Base-by-base conservation (phyloP, 2,888 invertebrate genomes). In the Xanthorhoe spadicearia region DNA sequence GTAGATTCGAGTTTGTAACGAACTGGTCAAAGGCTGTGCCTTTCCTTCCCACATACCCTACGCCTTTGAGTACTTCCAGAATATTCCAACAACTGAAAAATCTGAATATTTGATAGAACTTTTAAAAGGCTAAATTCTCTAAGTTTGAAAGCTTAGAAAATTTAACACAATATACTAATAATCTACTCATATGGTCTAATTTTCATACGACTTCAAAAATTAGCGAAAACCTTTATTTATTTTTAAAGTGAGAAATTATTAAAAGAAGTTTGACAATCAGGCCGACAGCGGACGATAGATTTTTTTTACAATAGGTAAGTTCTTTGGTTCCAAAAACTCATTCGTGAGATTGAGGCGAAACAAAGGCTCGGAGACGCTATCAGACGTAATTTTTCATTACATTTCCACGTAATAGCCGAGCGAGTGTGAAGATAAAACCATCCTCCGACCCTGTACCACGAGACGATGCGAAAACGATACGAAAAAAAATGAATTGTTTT, bases 361-460 rank as follows among this genome's bases (percentile, higher is more conserved):
- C 60, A 66, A 68, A 74, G 18, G 23, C 13, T 5, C 15, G 9
- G 63, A 63, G 56, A 56, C 51, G 71, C 80, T 90, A 92, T 90
- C 90, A 87, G 89, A 86, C 88, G 88, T 93, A 93, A 93, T 93
- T 93, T 93, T 93, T 93, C 93, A 93, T 93, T 92, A 91, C 90
- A 93, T 93, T 93, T 93, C 86, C 87, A 86, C 83, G 83, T 86
- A 85, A 89, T 83, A 85, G 88, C 82, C 88, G 87, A 83, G 90
- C 85, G 85, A 85, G 90, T 84, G 92, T 90, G 88, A 92, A 93
- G 93, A 93, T 93, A 93, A 93, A 87, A 84, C 87, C 77, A 79
- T 77, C 78, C 75, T 75, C 79, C 73, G 71, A 70, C 80, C 84
- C 75, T 48, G 81, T 90, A 91, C 92, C 82, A 84, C n/a, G 88